Evolutionary conservation across 2,888 invertebrate genomes (phyloP).

Genomic region (Parapristionchus giblindavisi): DNA sequence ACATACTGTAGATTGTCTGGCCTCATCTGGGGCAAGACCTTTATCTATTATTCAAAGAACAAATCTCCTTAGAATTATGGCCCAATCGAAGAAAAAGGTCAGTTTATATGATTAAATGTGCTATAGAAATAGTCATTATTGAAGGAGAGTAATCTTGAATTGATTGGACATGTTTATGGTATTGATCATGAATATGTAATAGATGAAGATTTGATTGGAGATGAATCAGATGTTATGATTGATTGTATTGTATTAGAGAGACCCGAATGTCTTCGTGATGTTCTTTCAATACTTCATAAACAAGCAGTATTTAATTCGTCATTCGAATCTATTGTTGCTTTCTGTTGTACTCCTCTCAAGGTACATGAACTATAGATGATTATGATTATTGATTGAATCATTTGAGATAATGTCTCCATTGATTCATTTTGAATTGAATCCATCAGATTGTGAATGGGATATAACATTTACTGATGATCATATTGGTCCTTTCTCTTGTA

Average conservation of each 20-base stretch:
- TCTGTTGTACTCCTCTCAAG: constrained; percentile 7
- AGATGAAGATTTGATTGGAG: background rate
- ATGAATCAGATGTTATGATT: constrained; percentile 14
- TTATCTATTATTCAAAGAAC: constrained; percentile 4
- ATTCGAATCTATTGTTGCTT: constrained; percentile 18
- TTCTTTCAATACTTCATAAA: constrained; percentile 13
- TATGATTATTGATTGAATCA: background rate
- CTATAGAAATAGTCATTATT: background rate
- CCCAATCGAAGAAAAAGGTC: constrained; percentile 24
- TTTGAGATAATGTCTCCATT: background rate
- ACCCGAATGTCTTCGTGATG: background rate
- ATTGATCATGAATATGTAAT: background rate
- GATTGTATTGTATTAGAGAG: constrained; percentile 13
- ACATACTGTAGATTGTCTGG: background rate
- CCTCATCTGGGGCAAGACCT: background rate
- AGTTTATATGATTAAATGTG: background rate
- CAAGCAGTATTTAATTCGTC: constrained; percentile 28
- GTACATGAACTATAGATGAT: background rate
- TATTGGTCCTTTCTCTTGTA: too few relatives aligned
- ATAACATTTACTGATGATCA: constrained; percentile 1
- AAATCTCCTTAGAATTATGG: constrained; percentile 12
- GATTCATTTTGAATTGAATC: background rate
- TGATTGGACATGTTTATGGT: background rate
- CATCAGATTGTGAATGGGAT: background rate
- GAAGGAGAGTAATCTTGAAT: constrained; percentile 15